Base-by-base conservation (phyloP, 2,113 vertebrate genomes). In the Megaceryle torquata region DNA sequence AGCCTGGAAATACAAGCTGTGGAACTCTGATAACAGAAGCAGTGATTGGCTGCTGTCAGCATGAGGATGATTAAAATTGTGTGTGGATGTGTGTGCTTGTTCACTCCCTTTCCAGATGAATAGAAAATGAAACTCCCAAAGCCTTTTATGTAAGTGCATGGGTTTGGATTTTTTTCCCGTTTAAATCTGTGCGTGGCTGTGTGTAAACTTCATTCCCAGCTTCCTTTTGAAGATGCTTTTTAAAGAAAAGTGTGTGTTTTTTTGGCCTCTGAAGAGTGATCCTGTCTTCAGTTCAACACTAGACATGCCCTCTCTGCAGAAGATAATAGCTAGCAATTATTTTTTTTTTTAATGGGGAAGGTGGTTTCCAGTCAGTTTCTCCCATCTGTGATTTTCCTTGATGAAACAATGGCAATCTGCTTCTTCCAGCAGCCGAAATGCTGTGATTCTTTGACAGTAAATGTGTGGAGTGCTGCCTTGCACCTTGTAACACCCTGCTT, bases 71-170 rank as follows among this genome's bases (percentile, higher is more conserved):
- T 91, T 89, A 80, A 96, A 95, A 95, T 63, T 65, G 65, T 15
- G 63, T 82, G 28, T 56, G 74, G 35, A 13, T 9, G n/a, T 50
- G 25, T 7, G 0, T 61, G 46, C 71, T 81, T 43, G 17, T 56
- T 86, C 90, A 37, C 64, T 91, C 56, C 51, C 60, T 86, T 77
- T 63, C 33, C 78, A 51, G 56, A 29, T 90, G 81, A 94, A 75
- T 15, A 71, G 86, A 95, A 93, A 93, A 95, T 76, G 86, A 94
- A 95, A 93, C 79, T 91, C 37, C 59, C 59, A 95, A 96, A 95
- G 85, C 53, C 56, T 90, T 93, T 96, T 92, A 85, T 89, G 39
- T 60, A 92, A 90, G 78, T 88, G 71, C 39, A 44, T 71, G 88
- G 37, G 43, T 46, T 84, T 69, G 12, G 43, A 20, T 31, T 61